These are phyloP conservation scores for Orthonychiurus folsomi DNA, from an alignment of 2,888 invertebrate species.

Conservation along the genomic window DNA sequence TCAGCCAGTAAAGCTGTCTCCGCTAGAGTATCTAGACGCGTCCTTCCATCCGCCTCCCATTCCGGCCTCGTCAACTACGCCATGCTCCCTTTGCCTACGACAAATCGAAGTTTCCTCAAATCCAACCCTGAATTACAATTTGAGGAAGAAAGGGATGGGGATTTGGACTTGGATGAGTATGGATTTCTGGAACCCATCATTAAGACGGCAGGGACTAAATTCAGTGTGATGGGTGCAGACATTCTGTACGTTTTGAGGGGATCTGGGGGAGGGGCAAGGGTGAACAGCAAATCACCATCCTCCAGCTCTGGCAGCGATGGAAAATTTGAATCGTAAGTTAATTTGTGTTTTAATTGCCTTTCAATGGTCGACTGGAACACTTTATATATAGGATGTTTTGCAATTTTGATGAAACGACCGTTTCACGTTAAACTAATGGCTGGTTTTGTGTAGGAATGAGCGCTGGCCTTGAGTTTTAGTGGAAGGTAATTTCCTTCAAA, in stretches of 20 bases:
- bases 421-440: no score
- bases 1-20: constrained; percentile 56
- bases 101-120: neutral
- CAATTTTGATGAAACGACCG: no score
- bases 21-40: constrained; percentile 62
- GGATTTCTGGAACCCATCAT: neutral
- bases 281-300: neutral
- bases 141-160: neutral
- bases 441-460: no score
- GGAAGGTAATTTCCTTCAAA: no score
- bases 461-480: no score
- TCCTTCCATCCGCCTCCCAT: constrained; percentile 59
- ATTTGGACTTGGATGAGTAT: neutral
- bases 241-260: neutral
- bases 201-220: neutral
- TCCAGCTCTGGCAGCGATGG: neutral
- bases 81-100: constrained; percentile 45
- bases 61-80: constrained; percentile 69
- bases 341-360: no score
- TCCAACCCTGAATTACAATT: neutral
- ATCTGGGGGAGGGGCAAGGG: neutral
- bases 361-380: no score
- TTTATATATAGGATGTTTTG: no score
- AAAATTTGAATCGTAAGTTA: constrained; percentile 2
- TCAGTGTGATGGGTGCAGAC: neutral